Evolutionary conservation across 2,113 vertebrate genomes (phyloP), one percentile per base, ranked within the genome.

Genomic region (Onychostruthus taczanowskii): DNA sequence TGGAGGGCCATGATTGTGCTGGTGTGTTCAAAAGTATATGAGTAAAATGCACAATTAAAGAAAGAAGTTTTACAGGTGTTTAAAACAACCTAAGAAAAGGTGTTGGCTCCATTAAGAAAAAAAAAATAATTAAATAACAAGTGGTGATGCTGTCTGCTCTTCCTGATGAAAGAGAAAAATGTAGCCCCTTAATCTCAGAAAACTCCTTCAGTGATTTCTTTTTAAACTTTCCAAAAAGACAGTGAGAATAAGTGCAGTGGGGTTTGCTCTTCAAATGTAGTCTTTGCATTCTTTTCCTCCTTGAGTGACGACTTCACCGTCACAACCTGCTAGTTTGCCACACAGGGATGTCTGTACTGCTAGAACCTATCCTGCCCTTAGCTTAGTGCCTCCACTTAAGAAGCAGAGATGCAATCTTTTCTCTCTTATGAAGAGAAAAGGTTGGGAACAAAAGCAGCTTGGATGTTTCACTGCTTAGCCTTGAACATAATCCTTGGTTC

Each of bases 401-500:
- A 76, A 93, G 61, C 58, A 59, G 62, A 95, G 61, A 89, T 81
- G 35, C 52, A 49, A 30, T 69, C 52, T 90, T 78, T 91, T 69
- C 41, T 90, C 56, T 91, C 47, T 87, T 75, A 77, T 39, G 59
- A 75, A 68, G n/a, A 74, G 70, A 84, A 70, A 85, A 52, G 37
- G 16, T 75, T 89, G 56, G 53, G 46, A 93, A 95, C 66, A 87
- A 80, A 96, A 84, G 64, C 39, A 35, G 80, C 76, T 74, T 95
- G 87, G 74, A 59, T 46, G 74, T 95, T 96, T 85, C 46, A 61
- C 55, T 75, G 46, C 72, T 19, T 41, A 80, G 84, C 85, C 95
- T 96, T 93, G 84, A 97, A 92, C 84, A 77, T 90, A 95, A 93
- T 94, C 94, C 96, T 96, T 94, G 90, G 59, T 92, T 96, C 92